Evolutionary conservation across 1,140 invertebrate species (phyloP), one percentile per base, ranked within the genome.

Genomic region (Delia radicum): DNA sequence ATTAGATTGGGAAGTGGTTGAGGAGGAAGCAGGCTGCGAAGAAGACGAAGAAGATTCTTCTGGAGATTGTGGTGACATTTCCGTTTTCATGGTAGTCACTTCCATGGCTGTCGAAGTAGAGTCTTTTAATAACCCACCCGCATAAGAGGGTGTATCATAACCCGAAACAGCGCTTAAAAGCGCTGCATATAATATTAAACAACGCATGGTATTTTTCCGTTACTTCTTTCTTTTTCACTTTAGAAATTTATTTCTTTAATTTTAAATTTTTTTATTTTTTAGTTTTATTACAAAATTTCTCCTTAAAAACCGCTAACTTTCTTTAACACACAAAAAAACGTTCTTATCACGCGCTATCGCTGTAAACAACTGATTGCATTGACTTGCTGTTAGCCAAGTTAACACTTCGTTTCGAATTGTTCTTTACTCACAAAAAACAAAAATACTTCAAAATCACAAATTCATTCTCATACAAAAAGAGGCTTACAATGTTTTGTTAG

Each of bases 311-410:
- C 28, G 31, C 63, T 55, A 13, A 29, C 62, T 69, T 69, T 69
- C 65, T 33, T 69, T 69, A 18, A 15, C 63, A 62, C 3, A 67
- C 27, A 67, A 29, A 29, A 18, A 55, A 73, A 76, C 48, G 82
- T 84, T 84, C 82, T 84, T 79, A 76, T 80, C 82, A 71, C 79
- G 76, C 73, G 78, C 79, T 80, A 82, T 79, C 78, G 79, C 79
- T 75, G 77, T 67, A 81, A 77, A 80, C 80, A 82, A 84, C 82
- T 84, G 82, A 62, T 79, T 69, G 29, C 73, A 75, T 73, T 69
- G 61, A 21, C 18, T 27, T 77, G 79, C 67, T 75, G 31, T 28
- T 71, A 31, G 55, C 24, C 31, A 69, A 76, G 69, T 76, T 76
- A 76, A 76, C 55, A 76, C 69, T 73, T 76, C 71, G 75, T 27